A percentile compares a stretch with the other conserved stretches of the same genome.
These are phyloP conservation scores for Lamellibrachia columna DNA, from an alignment of 2,888 invertebrate genomes.

Conservation along the genomic window DNA sequence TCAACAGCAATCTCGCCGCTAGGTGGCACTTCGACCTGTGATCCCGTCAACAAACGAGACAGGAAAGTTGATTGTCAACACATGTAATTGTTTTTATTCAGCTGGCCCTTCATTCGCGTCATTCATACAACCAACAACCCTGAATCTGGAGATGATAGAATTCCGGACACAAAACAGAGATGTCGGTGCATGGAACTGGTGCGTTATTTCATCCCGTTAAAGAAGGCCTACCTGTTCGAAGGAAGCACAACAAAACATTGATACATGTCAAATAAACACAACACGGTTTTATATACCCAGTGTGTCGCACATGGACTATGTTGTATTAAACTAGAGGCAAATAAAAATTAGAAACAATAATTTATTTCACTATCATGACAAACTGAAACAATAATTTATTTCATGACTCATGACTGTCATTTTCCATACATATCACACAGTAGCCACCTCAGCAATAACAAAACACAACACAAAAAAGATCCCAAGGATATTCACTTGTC, in stretches of 20 bases:
- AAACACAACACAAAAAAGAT: no score
- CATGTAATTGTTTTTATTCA: not conserved
- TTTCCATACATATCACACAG: no score
- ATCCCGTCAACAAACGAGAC: not conserved
- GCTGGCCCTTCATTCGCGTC: not conserved
- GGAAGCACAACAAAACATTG: not conserved
- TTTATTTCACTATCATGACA: no score
- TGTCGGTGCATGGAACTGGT: not conserved
- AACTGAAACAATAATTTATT: no score
- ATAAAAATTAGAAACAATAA: not conserved
- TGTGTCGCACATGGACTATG: not conserved
- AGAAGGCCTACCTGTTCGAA: not conserved
- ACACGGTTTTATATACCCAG: not conserved
- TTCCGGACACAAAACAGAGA: not conserved
- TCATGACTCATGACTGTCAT: no score
- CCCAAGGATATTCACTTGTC: no score
- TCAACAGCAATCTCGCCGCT: not conserved
- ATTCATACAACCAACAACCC: not conserved
- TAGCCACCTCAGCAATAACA: no score
- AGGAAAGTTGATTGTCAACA: not conserved
- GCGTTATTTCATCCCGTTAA: not conserved
- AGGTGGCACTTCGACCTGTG: conserved; percentile 16
- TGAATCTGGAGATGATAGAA: not conserved
- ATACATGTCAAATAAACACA: not conserved
- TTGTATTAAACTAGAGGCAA: not conserved